Conservation (phyloP, 2,797 vertebrate species). For the Enteromius afrohamiltoni region DNA sequence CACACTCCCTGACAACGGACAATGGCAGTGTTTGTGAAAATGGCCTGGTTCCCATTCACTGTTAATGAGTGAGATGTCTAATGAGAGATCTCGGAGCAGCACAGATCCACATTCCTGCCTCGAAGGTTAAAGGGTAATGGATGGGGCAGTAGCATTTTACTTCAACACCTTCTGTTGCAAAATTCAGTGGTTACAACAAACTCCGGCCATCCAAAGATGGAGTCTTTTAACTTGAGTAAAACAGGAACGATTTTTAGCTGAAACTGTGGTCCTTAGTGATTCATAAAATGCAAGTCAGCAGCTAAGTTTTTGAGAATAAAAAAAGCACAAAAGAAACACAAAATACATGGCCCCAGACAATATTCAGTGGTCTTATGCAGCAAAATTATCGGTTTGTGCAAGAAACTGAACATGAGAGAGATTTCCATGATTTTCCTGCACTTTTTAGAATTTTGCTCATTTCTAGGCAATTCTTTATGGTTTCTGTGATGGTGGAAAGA, state of each 20-base stretch:
- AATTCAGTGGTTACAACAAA: neutral
- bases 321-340: neutral
- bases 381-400: neutral
- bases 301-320: neutral
- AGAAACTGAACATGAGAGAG: neutral
- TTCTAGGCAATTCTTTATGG: neutral
- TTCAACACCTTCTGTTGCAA: neutral
- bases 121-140: slow-evolving; percentile 43
- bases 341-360: neutral
- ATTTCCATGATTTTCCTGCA: neutral
- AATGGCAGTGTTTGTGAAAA: slow-evolving; percentile 51
- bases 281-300: neutral
- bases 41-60: slow-evolving; percentile 28
- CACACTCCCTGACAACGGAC: slow-evolving; percentile 39
- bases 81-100: slow-evolving; percentile 25
- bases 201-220: neutral
- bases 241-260: neutral
- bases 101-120: neutral
- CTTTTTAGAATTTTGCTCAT: neutral
- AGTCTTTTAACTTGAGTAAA: neutral
- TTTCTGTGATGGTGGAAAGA: neutral
- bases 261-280: neutral
- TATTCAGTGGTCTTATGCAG: neutral
- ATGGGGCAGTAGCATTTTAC: slow-evolving; percentile 22
- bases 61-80: slow-evolving; percentile 40